Conservation (phyloP, 2,888 invertebrate species). For the Selenia dentaria region DNA sequence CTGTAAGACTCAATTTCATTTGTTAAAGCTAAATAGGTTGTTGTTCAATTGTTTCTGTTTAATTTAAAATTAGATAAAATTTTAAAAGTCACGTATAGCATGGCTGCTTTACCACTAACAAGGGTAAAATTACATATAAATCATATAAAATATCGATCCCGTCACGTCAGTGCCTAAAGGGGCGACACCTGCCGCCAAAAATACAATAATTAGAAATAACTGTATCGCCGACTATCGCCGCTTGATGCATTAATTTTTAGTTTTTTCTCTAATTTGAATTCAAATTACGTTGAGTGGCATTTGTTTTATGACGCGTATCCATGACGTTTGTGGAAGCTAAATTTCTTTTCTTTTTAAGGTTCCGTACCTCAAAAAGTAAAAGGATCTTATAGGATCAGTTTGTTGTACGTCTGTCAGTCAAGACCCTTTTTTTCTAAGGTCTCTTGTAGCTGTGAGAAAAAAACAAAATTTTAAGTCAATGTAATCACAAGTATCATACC, state of each 20-base stretch:
- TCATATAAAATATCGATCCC: slow-evolving; percentile 38
- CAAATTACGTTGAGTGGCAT: slow-evolving; percentile 35
- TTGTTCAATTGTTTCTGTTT: no score
- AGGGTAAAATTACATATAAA: not conserved
- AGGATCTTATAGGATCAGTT: no score
- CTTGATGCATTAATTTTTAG: slow-evolving; percentile 20
- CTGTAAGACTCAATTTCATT: no score
- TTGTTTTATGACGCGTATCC: slow-evolving; percentile 33
- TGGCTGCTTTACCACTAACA: not conserved
- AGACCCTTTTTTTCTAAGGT: no score
- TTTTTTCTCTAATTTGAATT: slow-evolving; percentile 32
- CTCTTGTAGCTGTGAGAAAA: no score
- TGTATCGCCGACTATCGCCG: slow-evolving; percentile 46
- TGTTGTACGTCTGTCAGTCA: no score
- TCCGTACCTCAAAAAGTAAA: no score
- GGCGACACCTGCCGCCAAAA: slow-evolving; percentile 31
- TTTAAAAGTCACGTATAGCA: no score
- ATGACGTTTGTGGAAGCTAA: slow-evolving; percentile 8
- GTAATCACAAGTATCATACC: no score
- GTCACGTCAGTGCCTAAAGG: slow-evolving; percentile 36
- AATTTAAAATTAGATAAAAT: no score
- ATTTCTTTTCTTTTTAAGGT: slow-evolving; percentile 10
- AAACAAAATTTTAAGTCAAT: no score
- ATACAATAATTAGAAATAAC: slow-evolving; percentile 61
- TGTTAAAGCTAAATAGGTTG: no score